Conservation (phyloP, 92 coral and sea anemone species). For the Desmophyllum pertusum region DNA sequence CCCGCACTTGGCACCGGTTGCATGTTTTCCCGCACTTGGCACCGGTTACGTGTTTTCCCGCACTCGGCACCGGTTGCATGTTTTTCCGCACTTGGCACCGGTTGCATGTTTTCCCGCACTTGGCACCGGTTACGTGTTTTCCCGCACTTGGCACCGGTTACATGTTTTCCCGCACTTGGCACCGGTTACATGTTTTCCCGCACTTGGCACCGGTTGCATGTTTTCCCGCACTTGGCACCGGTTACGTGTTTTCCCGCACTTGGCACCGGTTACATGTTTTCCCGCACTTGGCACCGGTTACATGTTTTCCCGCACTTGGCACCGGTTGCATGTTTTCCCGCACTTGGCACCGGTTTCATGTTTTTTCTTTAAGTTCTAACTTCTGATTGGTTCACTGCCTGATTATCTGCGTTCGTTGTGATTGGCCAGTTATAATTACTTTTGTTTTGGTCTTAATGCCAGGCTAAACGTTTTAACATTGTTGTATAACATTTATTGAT, state of each 20-base stretch:
- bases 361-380: no score
- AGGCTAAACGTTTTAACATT: no score
- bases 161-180: background rate
- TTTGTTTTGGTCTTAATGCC: no score
- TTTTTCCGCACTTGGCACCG: background rate
- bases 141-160: constrained; percentile 6
- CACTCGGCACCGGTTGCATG: background rate
- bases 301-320: no score
- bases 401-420: no score
- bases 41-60: background rate
- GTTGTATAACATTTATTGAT: no score
- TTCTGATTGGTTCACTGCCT: no score
- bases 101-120: background rate
- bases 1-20: background rate
- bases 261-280: background rate
- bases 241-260: background rate
- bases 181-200: background rate
- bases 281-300: no score
- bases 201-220: no score
- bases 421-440: no score
- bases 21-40: background rate
- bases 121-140: background rate
- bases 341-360: background rate
- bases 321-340: background rate
- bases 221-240: no score